Evolutionary conservation across 1,140 invertebrate genomes (phyloP).

Genomic region (Heliconius eleuchia): DNA sequence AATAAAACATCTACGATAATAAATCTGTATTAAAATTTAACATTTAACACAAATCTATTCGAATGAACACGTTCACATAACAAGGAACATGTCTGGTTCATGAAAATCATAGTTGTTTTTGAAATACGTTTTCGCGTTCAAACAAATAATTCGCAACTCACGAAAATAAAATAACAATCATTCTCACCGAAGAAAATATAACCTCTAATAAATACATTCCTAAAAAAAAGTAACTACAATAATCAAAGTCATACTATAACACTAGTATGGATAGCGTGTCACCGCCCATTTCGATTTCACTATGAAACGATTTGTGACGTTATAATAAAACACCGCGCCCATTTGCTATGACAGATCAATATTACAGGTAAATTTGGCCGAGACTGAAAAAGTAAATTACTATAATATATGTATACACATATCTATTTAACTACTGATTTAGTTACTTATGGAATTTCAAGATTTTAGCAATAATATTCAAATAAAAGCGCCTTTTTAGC

Average conservation of each 20-base stretch:
- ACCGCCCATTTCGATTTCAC: neutral
- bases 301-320: conserved; percentile 7
- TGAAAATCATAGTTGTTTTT: neutral
- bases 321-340: conserved; percentile 13
- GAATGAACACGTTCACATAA: neutral
- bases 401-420: neutral
- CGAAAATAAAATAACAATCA: too few relatives aligned
- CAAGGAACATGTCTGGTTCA: neutral
- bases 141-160: too few relatives aligned
- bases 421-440: too few relatives aligned
- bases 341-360: conserved; percentile 11
- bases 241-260: neutral
- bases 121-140: too few relatives aligned
- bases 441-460: too few relatives aligned
- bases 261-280: neutral
- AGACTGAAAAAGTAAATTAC: neutral
- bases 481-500: too few relatives aligned
- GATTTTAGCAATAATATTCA: too few relatives aligned
- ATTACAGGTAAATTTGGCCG: neutral
- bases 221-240: neutral
- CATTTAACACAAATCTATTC: neutral
- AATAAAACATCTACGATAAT: neutral
- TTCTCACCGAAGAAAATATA: neutral
- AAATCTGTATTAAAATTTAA: neutral
- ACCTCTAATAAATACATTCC: neutral